Base-by-base conservation (phyloP, 2,888 invertebrate genomes). In the Archips xylosteana region DNA sequence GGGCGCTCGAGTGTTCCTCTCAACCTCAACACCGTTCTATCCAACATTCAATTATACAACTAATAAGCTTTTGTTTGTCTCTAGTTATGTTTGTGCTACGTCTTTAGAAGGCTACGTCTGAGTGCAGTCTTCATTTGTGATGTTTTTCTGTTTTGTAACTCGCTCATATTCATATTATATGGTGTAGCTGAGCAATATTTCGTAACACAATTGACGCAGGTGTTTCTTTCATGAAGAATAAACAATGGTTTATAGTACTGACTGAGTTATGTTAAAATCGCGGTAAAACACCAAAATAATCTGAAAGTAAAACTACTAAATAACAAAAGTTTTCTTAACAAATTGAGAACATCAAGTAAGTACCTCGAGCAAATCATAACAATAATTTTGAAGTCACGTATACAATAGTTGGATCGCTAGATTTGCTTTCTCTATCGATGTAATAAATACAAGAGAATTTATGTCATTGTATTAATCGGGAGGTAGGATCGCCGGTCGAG, bases 381-480 rank as follows among this genome's bases (percentile, higher is more conserved):
- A 70, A 71, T 79, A 79, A 78, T 77, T 79, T 74, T 75, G 71
- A 75, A 70, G 67, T 71, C 78, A 79, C 78, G 81, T 82, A 82
- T 82, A 81, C 80, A 78, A 78, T 65, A 74, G 64, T 74, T 64
- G 70, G 74, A 76, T 77, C 72, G 77, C 75, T 79, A 79, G 82
- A 80, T 80, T 79, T 78, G 76, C 83, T 75, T 75, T 74, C 77
- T 72, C 71, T 85, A 90, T 89, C 90, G 89, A 89, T 88, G 86
- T 86, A 90, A 91, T 92, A 92, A 92, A 92, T 91, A 91, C 86
- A 82, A 84, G 85, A 77, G 87, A 86, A 92, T 92, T 92, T 92
- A 92, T 92, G 92, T 92, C 87, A 87, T 87, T 79, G 85, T 85
- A 87, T 87, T 92, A 92, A 93, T 93, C 93, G 86, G 84, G 83